These are phyloP conservation scores for Polymixis lichenea DNA, from an alignment of 2,888 invertebrate species.

Conservation along the genomic window DNA sequence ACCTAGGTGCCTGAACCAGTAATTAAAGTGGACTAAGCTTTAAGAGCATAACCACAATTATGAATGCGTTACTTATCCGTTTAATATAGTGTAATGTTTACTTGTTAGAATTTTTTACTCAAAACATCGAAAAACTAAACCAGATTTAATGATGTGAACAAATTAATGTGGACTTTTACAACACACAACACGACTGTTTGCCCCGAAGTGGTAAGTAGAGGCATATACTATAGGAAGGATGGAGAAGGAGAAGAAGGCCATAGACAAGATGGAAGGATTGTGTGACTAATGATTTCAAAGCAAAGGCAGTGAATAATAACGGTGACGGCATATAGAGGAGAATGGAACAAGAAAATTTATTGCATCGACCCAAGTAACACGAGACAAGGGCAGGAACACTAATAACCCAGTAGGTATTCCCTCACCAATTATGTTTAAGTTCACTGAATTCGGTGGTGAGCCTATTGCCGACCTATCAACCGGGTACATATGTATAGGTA, in stretches of 20 bases:
- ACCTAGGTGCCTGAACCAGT: too few species aligned
- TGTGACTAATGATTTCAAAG: background rate
- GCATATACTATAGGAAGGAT: background rate
- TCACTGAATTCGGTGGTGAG: background rate
- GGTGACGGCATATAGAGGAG: background rate
- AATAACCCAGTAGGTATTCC: background rate
- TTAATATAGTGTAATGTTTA: background rate
- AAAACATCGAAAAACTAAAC: background rate
- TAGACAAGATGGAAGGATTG: background rate
- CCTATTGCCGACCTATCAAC: background rate
- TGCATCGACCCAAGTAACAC: accelerated
- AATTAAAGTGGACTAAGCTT: background rate
- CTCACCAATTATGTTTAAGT: background rate
- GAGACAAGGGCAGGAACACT: background rate
- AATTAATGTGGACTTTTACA: too few species aligned
- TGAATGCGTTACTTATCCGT: too few species aligned
- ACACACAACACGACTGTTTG: too few species aligned
- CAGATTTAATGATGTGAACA: background rate
- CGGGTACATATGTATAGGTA: too few species aligned
- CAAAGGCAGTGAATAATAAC: background rate
- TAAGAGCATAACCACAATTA: background rate
- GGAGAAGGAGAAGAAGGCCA: background rate
- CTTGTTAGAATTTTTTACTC: background rate
- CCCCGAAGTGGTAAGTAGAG: too few species aligned
- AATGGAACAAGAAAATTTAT: background rate